phyloP scores from a whole-genome alignment of 2,888 invertebrate species.

The Microctonus aethiopoides region DNA sequence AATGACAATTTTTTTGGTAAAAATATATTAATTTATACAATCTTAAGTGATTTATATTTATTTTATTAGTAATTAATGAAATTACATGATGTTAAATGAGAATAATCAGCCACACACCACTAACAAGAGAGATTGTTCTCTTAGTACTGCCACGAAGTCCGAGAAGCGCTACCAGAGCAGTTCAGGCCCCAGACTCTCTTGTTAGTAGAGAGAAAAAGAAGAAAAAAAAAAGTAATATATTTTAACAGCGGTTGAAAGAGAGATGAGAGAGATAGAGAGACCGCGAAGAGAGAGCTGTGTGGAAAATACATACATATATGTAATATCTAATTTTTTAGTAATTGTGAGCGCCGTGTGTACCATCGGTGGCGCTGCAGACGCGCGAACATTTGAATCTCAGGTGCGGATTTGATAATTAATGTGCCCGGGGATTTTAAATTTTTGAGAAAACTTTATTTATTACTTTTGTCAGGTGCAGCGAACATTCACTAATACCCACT shows the following conservation, averaged over 20 bases:
- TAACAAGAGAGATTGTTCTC: not conserved
- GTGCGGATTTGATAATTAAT: too few species aligned
- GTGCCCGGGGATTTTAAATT: too few species aligned
- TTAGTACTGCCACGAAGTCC: not conserved
- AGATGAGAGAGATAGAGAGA: not conserved
- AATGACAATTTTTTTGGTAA: too few species aligned
- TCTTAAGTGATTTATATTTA: too few species aligned
- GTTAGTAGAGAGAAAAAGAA: too few species aligned
- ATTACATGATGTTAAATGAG: too few species aligned
- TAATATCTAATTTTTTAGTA: too few species aligned
- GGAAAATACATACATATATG: too few species aligned
- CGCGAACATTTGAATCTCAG: not conserved
- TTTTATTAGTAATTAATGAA: not conserved
- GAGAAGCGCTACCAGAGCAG: not conserved
- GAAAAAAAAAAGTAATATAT: not conserved
- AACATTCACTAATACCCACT: too few species aligned
- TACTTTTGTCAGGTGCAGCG: too few species aligned
- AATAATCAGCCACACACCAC: not conserved
- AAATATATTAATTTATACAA: too few species aligned
- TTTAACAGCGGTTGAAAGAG: not conserved
- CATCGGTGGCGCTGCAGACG: not conserved
- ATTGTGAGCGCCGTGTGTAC: not conserved
- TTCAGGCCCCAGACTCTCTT: not conserved
- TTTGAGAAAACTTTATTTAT: too few species aligned
- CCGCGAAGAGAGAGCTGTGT: not conserved